Evolutionary conservation across 2,797 vertebrate genomes (phyloP), one percentile per base, ranked within the genome.

Genomic region (Mionectes olivaceus): DNA sequence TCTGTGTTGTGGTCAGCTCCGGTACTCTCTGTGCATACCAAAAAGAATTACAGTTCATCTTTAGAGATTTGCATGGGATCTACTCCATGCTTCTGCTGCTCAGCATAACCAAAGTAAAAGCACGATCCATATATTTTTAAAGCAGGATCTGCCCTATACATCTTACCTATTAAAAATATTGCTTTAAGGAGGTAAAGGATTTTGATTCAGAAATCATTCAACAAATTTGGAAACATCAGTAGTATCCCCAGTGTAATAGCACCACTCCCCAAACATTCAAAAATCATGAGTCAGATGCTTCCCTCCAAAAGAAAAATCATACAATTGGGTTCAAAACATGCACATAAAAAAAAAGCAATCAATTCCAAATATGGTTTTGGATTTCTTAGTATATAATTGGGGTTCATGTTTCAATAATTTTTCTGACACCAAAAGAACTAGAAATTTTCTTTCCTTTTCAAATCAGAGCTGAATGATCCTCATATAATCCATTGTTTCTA

Each of bases 251-350:
- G 0, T 59, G 50, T 43, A 93, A 91, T 3, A 92, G 59, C 61
- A 93, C 87, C 87, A 91, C 91, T 95, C 92, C 93, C 60, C 92
- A 93, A 75, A 69, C 87, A 91, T 95, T 97, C 76, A 95, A 73
- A 94, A 87, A 93, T 83, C 73, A 91, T 92, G 93, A 96, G 90
- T 96, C 93, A 97, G 84, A 94, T 71, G 61, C 55, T 89, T 84
- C 77, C 47, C 50, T 89, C 82, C 49, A 71, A 89, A 94, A 93
- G 56, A 91, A 93, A 97, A 91, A 85, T 93, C 83, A 85, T 50
- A 93, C 53, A 17, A 65, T 16, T 94, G 50, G 88, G 82, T 95
- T 92, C 84, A 96, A 90, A 94, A 80, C 37, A 87, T 12, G 37
- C 83, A 87, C 86, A 95, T 87, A 89, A 93, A 94, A 93, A 94